phyloP scores from a whole-genome alignment of 2,888 invertebrate genomes.

The Apamea anceps region DNA sequence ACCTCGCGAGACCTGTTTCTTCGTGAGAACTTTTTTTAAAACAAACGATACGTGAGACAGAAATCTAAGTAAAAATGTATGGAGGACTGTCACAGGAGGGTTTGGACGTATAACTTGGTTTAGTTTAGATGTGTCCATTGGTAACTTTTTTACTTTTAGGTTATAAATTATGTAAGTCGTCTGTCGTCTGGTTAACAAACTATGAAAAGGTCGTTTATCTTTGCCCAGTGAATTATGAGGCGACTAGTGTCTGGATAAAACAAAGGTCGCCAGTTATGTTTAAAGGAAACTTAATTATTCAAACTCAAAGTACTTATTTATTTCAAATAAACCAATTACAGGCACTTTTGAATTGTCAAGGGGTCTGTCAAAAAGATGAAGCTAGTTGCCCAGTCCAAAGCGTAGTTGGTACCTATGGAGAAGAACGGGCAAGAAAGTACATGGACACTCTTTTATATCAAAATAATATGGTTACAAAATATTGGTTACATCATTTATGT shows the following conservation, averaged over 20 bases:
- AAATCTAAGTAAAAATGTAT: slow-evolving; percentile 46
- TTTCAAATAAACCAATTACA: too few relatives aligned
- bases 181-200: not conserved
- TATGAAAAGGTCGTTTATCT: slow-evolving; percentile 6
- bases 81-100: slow-evolving; percentile 15
- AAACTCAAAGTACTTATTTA: too few relatives aligned
- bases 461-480: too few relatives aligned
- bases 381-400: too few relatives aligned
- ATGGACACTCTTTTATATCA: too few relatives aligned
- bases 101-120: slow-evolving; percentile 11
- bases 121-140: slow-evolving; percentile 16
- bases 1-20: slow-evolving; percentile 40
- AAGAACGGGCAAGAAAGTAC: too few relatives aligned
- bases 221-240: not conserved
- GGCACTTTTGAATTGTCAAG: too few relatives aligned
- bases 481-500: too few relatives aligned
- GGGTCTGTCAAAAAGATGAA: too few relatives aligned
- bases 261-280: too few relatives aligned
- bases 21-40: slow-evolving; percentile 32
- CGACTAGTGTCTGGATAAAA: not conserved
- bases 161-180: slow-evolving; percentile 17
- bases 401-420: too few relatives aligned
- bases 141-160: slow-evolving; percentile 15
- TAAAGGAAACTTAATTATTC: not conserved
- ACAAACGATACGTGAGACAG: slow-evolving; percentile 33